Conservation (phyloP, 2,797 vertebrate species). For the Carcharodon carcharias region DNA sequence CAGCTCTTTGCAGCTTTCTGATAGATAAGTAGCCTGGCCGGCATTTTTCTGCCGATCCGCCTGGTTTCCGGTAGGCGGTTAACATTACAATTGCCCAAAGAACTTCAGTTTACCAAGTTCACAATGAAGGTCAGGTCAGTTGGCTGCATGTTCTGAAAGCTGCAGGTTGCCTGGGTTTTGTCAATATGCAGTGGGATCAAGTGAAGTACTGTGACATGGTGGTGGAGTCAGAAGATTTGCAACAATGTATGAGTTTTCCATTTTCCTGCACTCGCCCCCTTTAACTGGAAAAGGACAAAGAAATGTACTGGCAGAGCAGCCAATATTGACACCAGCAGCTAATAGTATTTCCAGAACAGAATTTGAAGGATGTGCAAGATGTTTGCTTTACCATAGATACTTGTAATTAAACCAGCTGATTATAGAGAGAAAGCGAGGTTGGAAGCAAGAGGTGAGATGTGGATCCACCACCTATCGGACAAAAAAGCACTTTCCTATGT, state of each 20-base stretch:
- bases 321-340: neutral
- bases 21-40: too few species aligned
- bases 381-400: neutral
- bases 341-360: neutral
- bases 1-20: neutral
- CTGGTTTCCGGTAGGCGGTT: too few species aligned
- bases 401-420: neutral
- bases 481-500: neutral
- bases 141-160: neutral
- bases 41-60: too few species aligned
- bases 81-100: too few species aligned
- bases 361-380: neutral
- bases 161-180: neutral
- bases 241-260: neutral
- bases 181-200: neutral
- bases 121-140: neutral
- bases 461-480: neutral
- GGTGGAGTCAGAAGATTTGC: neutral
- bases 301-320: neutral
- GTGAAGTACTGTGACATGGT: neutral
- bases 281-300: neutral
- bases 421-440: neutral
- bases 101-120: neutral
- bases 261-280: neutral
- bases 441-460: neutral